phyloP scores from a whole-genome alignment of 2,888 invertebrate species.

The Lasioglossum pauxillum region DNA sequence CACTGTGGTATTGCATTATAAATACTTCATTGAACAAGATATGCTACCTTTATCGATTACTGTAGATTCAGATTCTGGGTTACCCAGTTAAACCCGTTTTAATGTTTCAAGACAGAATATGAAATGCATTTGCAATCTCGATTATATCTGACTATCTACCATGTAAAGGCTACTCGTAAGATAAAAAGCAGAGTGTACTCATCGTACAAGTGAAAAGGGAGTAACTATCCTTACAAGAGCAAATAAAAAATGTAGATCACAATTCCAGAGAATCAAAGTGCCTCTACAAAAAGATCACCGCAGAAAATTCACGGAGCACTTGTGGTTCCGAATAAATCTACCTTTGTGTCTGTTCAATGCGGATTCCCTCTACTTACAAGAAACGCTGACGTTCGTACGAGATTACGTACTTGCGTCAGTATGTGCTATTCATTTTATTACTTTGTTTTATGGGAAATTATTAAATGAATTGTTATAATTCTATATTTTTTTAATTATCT shows the following conservation, averaged over 20 bases:
- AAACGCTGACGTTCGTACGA: conserved; percentile 2
- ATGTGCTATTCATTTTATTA: background rate
- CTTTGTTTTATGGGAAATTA: background rate
- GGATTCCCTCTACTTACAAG: background rate
- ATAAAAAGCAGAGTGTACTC: conserved; percentile 12
- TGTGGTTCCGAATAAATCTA: background rate
- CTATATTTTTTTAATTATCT: background rate
- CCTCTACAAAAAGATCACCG: background rate
- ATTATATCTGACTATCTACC: background rate
- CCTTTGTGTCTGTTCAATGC: conserved; percentile 1
- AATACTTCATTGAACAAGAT: background rate
- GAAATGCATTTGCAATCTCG: background rate
- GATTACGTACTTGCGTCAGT: background rate
- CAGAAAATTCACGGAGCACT: conserved; percentile 1
- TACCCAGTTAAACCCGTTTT: background rate
- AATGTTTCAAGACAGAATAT: background rate
- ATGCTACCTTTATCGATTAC: background rate
- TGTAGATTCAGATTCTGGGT: background rate
- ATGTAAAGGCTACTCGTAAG: background rate
- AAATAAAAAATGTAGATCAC: background rate
- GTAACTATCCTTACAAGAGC: background rate
- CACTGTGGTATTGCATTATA: background rate
- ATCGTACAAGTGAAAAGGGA: background rate
- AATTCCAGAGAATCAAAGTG: background rate
- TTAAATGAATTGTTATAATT: background rate